Base-by-base conservation (phyloP, 2,113 vertebrate species). In the Puntigrus tetrazona region DNA sequence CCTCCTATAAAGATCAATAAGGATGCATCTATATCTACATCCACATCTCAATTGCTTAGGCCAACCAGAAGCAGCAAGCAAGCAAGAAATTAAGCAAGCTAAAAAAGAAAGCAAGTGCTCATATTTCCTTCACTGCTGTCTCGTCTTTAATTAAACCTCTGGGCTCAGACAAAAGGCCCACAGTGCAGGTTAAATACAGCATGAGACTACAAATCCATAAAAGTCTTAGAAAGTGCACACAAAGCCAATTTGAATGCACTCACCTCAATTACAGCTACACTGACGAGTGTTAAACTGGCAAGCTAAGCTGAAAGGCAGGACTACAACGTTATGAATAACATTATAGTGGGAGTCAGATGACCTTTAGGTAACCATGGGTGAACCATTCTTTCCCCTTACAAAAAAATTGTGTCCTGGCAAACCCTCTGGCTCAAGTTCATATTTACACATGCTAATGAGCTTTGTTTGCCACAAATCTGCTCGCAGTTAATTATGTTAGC, bases 131-230 rank as follows among this genome's bases (percentile, higher is more conserved):
- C 57, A 63, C 59, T 22, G n/a, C 0, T 61, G 83, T 83, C 78
- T 45, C 36, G 2, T 27, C 78, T 88, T 91, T 88, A 87, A 92
- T 91, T 87, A 90, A 55, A 20, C 83, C 25, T 79, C 84, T 74
- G 34, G 73, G 86, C 2, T 59, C 16, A 78, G 65, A 86, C 86
- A 88, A 89, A 90, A 88, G 55, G 81, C 76, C 57, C 31, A 77
- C 59, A 89, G 85, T 10, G 36, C 27, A 34, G 83, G 65, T 88
- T 45, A 90, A 84, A 22, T 87, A 70, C 86, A 81, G 81, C 7
- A 34, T 34, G 45, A 57, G 27, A 78, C 36, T 74, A 25, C 43
- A 79, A 61, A 81, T 43, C 20, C n/a, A 36, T 18, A 2, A 65
- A 65, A 31, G 57, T 80, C 78, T 80, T 45, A 5, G 14, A 65